Conservation (phyloP, 2,797 vertebrate genomes). For the Cyclopterus lumpus region DNA sequence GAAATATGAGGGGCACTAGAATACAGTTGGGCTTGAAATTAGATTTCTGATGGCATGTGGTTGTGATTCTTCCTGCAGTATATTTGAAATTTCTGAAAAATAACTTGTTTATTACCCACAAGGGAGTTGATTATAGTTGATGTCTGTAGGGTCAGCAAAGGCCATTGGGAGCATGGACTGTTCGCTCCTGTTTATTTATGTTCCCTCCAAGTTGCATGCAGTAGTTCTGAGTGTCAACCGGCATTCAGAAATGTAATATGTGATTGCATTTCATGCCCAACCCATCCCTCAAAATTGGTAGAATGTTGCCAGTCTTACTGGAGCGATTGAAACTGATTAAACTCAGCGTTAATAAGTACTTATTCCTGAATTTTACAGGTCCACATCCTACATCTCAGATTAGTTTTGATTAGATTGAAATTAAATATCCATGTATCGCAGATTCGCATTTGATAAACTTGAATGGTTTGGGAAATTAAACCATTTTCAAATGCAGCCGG, state of each 20-base stretch:
- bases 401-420: constrained; percentile 85
- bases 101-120: constrained; percentile 83
- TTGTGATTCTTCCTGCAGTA: constrained; percentile 82
- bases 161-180: constrained; percentile 75
- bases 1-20: constrained; percentile 89
- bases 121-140: constrained; percentile 81
- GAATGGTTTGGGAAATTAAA: constrained; percentile 85
- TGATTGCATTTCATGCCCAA: constrained; percentile 71
- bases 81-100: constrained; percentile 85
- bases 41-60: constrained; percentile 85
- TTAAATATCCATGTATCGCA: constrained; percentile 82
- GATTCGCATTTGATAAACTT: constrained; percentile 84
- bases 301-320: constrained; percentile 77
- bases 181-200: constrained; percentile 79
- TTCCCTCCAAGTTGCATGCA: constrained; percentile 73
- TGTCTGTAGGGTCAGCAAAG: constrained; percentile 81
- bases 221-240: constrained; percentile 70
- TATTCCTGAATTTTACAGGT: constrained; percentile 80
- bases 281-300: constrained; percentile 79
- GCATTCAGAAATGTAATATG: constrained; percentile 73
- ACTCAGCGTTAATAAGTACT: constrained; percentile 77
- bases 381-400: constrained; percentile 78
- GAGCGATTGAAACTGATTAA: constrained; percentile 81
- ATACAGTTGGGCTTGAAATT: constrained; percentile 88
- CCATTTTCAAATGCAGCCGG: constrained; percentile 77